phyloP scores from a whole-genome alignment of 2,888 invertebrate genomes.

The Mantis religiosa region DNA sequence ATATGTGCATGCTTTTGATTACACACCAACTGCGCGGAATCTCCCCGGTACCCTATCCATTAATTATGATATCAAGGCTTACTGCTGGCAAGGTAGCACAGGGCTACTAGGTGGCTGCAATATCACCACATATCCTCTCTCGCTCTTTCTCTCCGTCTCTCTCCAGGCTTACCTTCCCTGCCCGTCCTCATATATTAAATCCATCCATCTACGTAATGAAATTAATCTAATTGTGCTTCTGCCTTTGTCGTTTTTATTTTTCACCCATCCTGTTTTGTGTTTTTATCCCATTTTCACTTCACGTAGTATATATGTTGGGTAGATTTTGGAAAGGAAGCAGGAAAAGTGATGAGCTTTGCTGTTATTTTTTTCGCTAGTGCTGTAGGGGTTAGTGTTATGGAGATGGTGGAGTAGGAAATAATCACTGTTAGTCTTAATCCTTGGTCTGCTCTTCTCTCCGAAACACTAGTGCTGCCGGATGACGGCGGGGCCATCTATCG shows the following conservation, averaged over 20 bases:
- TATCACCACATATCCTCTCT: background rate
- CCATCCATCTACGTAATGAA: constrained; percentile 29
- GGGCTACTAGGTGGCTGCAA: background rate
- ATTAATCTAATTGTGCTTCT: constrained; percentile 27
- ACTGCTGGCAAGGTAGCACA: constrained; percentile 1
- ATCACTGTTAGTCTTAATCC: constrained; percentile 13
- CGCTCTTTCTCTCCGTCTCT: background rate
- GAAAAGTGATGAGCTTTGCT: constrained; percentile 13
- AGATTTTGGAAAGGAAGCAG: background rate
- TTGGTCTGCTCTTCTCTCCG: background rate
- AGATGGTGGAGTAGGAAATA: background rate
- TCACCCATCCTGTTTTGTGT: constrained; percentile 12
- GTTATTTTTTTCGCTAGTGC: background rate
- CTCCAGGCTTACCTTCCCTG: background rate
- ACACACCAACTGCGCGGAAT: constrained; percentile 3
- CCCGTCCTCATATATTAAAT: constrained; percentile 25
- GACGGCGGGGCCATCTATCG: background rate
- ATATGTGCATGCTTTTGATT: constrained; percentile 15
- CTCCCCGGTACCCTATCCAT: constrained; percentile 22
- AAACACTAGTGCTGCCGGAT: background rate
- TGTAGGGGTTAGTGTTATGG: background rate
- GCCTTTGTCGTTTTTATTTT: constrained; percentile 23
- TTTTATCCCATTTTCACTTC: constrained; percentile 4
- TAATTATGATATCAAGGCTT: constrained; percentile 21
- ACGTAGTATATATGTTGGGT: background rate